Conservation (phyloP, 2,113 vertebrate genomes). For the Sinosuthora webbiana region DNA sequence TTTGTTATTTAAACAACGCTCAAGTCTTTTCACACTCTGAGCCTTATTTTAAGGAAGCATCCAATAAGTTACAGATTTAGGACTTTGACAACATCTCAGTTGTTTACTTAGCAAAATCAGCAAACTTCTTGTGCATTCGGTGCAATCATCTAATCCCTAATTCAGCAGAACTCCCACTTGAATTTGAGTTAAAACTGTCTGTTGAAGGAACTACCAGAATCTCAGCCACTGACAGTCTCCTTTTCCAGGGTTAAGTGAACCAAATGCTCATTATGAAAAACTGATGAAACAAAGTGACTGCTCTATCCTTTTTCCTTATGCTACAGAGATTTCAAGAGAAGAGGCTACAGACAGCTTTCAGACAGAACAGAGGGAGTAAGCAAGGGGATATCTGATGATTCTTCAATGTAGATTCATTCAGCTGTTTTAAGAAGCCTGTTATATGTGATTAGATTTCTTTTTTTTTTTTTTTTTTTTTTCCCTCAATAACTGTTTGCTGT, state of each 20-base stretch:
- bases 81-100: neutral
- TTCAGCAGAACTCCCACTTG: neutral
- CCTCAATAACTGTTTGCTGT: neutral
- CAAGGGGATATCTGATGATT: neutral
- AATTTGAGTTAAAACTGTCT: neutral
- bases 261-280: neutral
- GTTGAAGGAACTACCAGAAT: neutral
- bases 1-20: neutral
- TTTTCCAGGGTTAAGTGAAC: neutral
- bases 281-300: neutral
- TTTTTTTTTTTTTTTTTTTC: neutral
- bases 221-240: neutral
- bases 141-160: neutral
- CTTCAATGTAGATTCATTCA: neutral
- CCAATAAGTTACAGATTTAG: neutral
- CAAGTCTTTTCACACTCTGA: neutral
- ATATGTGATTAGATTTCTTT: neutral
- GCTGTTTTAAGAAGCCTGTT: neutral
- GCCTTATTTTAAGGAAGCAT: neutral
- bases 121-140: neutral
- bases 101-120: neutral
- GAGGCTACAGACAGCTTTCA: neutral
- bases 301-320: neutral
- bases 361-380: neutral
- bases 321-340: neutral